Conservation (phyloP, 2,797 vertebrate species). For the Acanthurus tractus region DNA sequence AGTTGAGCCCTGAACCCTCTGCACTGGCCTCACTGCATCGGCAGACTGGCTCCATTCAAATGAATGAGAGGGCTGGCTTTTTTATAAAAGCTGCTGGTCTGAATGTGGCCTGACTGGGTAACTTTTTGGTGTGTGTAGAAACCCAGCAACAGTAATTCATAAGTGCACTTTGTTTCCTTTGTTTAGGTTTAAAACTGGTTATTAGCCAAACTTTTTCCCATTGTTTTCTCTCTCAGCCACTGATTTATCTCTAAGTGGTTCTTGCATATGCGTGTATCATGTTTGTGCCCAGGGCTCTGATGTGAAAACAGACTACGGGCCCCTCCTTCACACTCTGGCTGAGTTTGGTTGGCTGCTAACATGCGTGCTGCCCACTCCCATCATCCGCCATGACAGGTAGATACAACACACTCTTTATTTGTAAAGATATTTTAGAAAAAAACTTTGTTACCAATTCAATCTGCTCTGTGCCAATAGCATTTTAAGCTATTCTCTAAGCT, state of each 20-base stretch:
- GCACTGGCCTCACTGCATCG: no score
- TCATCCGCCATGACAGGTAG: constrained; percentile 95
- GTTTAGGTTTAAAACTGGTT: neutral
- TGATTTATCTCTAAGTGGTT: neutral
- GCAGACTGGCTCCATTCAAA: no score
- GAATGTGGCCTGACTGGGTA: neutral
- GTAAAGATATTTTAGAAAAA: neutral
- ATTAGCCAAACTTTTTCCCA: neutral
- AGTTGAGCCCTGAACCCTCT: no score
- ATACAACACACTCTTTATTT: neutral
- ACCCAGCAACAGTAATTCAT: neutral
- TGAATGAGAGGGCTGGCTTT: no score
- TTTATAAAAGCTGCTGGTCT: no score
- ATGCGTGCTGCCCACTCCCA: constrained; percentile 94
- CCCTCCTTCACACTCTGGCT: constrained; percentile 94
- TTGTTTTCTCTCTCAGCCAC: neutral
- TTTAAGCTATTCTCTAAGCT: neutral
- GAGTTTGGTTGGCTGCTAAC: constrained; percentile 99
- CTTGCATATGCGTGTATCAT: neutral
- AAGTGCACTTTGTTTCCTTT: neutral
- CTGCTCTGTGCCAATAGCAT: neutral
- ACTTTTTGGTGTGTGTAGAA: neutral
- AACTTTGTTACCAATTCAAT: neutral
- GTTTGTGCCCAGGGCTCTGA: constrained; percentile 85
- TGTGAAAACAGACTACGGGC: constrained; percentile 96